Evolutionary conservation across 2,888 invertebrate genomes (phyloP).

Genomic region (Zaprionus obscuricornis): DNA sequence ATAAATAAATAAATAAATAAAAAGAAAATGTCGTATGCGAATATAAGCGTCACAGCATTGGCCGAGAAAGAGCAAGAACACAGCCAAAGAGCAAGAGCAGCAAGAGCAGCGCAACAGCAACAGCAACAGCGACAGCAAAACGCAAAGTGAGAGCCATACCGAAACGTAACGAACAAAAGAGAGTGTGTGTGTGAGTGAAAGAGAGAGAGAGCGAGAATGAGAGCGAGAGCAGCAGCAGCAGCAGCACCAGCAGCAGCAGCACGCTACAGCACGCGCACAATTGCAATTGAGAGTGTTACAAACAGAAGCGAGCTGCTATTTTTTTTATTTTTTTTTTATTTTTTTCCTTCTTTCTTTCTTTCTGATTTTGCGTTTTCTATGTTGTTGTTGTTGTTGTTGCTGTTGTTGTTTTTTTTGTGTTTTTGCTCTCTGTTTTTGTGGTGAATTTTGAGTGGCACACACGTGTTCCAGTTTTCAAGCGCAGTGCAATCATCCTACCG

Average conservation of each 20-base stretch:
- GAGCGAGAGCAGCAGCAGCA: background rate
- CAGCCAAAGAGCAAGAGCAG: background rate
- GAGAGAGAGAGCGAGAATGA: conserved; percentile 8
- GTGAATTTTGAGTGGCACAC: conserved; percentile 66
- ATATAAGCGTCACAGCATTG: background rate
- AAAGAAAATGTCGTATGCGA: conserved; percentile 21
- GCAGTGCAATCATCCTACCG: conserved; percentile 37
- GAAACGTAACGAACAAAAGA: too few species aligned
- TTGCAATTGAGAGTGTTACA: conserved; percentile 35
- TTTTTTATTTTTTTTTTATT: conserved; percentile 23
- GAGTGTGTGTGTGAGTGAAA: background rate
- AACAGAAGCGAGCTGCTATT: conserved; percentile 30
- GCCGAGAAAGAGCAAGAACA: background rate
- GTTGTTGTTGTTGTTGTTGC: too few species aligned
- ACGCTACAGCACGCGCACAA: conserved; percentile 28
- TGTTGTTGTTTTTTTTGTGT: conserved; percentile 16
- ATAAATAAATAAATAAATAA: conserved; percentile 46
- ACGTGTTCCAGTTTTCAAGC: conserved; percentile 68
- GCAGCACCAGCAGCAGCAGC: conserved; percentile 7
- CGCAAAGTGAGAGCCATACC: conserved; percentile 5
- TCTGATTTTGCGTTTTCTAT: too few species aligned
- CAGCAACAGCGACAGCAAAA: background rate
- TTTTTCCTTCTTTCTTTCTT: background rate
- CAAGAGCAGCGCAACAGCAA: background rate
- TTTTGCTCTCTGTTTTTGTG: conserved; percentile 71